These are phyloP conservation scores for Machimus atricapillus DNA, from an alignment of 2,888 invertebrate species.

Conservation along the genomic window DNA sequence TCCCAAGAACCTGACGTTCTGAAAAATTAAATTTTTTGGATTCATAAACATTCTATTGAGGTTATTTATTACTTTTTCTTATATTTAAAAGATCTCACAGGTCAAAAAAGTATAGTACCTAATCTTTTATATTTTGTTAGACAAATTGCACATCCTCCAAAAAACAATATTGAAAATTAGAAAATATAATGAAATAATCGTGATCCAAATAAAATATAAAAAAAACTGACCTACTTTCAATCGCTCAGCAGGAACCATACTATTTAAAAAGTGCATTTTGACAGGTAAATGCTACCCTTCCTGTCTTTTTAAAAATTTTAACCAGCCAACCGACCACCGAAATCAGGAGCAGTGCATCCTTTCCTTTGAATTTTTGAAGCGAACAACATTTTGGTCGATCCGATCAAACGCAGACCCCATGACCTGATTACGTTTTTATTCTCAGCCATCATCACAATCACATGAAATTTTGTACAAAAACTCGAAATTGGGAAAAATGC, in stretches of 20 bases:
- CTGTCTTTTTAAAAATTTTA: background rate
- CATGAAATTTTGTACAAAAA: constrained; percentile 2
- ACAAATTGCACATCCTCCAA: too few relatives aligned
- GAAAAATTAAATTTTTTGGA: too few relatives aligned
- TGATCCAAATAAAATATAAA: background rate
- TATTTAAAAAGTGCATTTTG: background rate
- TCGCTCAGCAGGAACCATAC: background rate
- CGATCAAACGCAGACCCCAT: background rate
- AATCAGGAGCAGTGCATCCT: background rate
- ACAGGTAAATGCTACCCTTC: background rate
- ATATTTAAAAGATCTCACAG: too few relatives aligned
- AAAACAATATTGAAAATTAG: too few relatives aligned
- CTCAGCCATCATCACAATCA: background rate
- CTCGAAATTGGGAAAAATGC: background rate
- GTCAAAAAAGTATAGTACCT: too few relatives aligned
- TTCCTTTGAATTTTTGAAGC: background rate
- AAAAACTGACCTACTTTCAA: background rate
- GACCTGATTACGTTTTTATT: constrained; percentile 37
- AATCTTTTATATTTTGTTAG: too few relatives aligned
- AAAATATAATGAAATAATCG: background rate
- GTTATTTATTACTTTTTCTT: too few relatives aligned
- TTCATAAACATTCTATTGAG: too few relatives aligned
- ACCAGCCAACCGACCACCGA: background rate
- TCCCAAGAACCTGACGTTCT: too few relatives aligned
- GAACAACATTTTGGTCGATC: background rate